Evolutionary conservation across 2,113 vertebrate species (phyloP).

Genomic region (Thermophis baileyi): DNA sequence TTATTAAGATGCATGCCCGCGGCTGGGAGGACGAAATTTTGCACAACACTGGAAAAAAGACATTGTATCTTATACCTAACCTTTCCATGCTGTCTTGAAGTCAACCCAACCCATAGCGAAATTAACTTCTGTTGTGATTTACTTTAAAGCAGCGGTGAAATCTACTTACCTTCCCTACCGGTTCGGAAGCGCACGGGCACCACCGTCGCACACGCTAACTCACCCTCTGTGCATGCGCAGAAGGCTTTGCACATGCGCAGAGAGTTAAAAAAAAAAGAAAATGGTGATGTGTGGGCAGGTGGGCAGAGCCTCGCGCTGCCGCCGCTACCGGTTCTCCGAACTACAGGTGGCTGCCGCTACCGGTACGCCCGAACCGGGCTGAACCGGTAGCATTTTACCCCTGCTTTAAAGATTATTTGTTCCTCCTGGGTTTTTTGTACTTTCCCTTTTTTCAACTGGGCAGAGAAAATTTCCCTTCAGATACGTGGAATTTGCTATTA

Average conservation of each 20-base stretch:
- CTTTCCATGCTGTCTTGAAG: not conserved
- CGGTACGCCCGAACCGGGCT: too few species aligned
- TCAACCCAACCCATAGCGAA: not conserved
- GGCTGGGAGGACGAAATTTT: not conserved
- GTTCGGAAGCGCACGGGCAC: too few species aligned
- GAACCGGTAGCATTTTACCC: too few species aligned
- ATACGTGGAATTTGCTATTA: not conserved
- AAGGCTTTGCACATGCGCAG: too few species aligned
- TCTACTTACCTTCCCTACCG: too few species aligned
- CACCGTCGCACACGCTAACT: too few species aligned
- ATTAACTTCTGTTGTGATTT: not conserved
- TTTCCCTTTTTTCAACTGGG: not conserved
- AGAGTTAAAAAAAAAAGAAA: too few species aligned
- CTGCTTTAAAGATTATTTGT: not conserved
- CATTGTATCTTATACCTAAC: not conserved
- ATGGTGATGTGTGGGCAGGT: too few species aligned
- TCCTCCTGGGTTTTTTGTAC: not conserved
- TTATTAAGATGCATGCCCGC: not conserved
- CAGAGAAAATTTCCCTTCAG: not conserved
- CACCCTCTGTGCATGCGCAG: too few species aligned
- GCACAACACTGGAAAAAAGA: not conserved
- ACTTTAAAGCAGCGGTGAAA: not conserved
- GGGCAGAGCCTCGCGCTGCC: too few species aligned
- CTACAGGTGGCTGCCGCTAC: too few species aligned
- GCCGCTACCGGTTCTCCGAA: too few species aligned